Evolutionary conservation across 2,797 vertebrate species (phyloP), one percentile per base, ranked within the genome.

Genomic region (Argyrosomus regius): DNA sequence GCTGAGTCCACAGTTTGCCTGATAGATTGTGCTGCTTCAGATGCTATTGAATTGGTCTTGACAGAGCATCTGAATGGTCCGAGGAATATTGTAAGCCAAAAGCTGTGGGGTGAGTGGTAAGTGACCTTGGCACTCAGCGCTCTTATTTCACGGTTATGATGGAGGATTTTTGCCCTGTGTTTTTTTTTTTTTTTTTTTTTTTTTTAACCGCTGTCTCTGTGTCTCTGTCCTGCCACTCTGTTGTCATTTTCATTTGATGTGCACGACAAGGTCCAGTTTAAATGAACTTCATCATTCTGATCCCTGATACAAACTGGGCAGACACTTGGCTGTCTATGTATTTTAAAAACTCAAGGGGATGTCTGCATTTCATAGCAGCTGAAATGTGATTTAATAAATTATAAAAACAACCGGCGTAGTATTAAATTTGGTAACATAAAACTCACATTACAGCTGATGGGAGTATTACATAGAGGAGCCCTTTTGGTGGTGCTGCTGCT

Each of bases 1-100:
- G 92, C 93, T 93, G 93, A 94, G 89, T 91, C 86, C 76, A 90
- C 93, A 91, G 57, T 92, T 91, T 85, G 70, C 68, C 85, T 93
- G 92, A 93, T 90, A 83, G 89, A 93, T 92, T 80, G 84, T 79
- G 83, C 85, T 83, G 88, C 88, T 90, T 91, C 84, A 90, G 88
- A 92, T 90, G 87, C 78, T 90, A 91, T 89, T 80, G 83, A 87
- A 87, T 81, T 73, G 77, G 81, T 88, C 84, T 86, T 89, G 87
- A 91, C 87, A 73, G 83, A 85, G 83, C 81, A 72, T 82, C 86
- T 66, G 72, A 91, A 82, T 72, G 78, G 74, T 89, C 76, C 0
- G 49, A 83, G 59, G 62, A 85, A 77, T 82, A 82, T 71, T 74
- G 68, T 16, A 24, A 89, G 85, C 81, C 81, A 85, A 91, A 82